Evolutionary conservation across 1,140 invertebrate species (phyloP).

Genomic region (Wiebesia pumilae): DNA sequence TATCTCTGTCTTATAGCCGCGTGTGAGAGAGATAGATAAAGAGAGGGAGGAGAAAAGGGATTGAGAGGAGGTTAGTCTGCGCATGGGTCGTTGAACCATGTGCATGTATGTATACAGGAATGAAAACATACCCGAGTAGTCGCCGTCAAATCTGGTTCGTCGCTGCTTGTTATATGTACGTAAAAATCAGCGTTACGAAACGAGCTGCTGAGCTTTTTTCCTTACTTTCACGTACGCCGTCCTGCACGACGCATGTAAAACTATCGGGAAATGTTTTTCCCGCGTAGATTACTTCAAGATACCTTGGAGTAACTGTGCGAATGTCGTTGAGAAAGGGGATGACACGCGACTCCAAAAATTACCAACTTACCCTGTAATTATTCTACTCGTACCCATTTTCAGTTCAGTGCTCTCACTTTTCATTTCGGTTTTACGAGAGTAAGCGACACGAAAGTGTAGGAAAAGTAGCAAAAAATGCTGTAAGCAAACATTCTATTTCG

Average conservation of each 20-base stretch:
- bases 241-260: background rate
- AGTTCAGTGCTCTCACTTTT: too few relatives aligned
- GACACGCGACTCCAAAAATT: background rate
- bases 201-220: conserved; percentile 2
- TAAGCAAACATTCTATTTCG: too few relatives aligned
- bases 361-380: background rate
- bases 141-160: conserved; percentile 12
- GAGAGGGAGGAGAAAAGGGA: background rate
- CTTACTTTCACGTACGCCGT: background rate
- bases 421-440: too few relatives aligned
- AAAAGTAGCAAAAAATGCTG: too few relatives aligned
- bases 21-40: conserved; percentile 25
- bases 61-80: conserved; percentile 12
- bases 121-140: conserved; percentile 40
- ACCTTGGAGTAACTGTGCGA: background rate
- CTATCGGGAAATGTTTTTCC: conserved; percentile 1
- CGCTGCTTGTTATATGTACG: background rate
- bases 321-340: background rate
- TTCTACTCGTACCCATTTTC: too few relatives aligned
- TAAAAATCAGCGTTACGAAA: background rate
- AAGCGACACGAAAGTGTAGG: too few relatives aligned
- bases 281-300: background rate
- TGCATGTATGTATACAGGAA: conserved; percentile 28
- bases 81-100: conserved; percentile 45
- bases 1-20: conserved; percentile 30